Conservation (phyloP, 2,113 vertebrate species). For the Gasterosteus nipponicus region DNA sequence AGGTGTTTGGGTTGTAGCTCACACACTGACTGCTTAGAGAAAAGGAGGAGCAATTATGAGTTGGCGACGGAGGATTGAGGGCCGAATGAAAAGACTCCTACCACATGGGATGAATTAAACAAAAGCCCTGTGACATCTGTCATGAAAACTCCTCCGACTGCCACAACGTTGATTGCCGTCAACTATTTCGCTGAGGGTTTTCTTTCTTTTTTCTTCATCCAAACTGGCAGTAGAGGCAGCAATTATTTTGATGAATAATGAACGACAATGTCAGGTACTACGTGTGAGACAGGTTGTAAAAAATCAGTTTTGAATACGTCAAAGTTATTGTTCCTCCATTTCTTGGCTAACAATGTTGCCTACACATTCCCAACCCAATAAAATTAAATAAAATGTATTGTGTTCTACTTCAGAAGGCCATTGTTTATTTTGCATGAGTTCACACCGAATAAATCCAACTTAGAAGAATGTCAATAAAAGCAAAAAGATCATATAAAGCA, state of each 20-base stretch:
- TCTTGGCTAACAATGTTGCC: neutral
- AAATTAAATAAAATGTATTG: neutral
- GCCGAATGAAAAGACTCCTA: conserved; percentile 39
- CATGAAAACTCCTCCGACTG: conserved; percentile 25
- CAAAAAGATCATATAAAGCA: conserved; percentile 1
- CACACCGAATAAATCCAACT: neutral
- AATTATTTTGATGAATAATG: conserved; percentile 51
- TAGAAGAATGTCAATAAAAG: neutral
- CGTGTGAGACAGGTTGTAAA: conserved; percentile 37
- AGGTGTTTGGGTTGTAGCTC: conserved; percentile 29
- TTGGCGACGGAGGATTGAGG: conserved; percentile 42
- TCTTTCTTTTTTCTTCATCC: conserved; percentile 12
- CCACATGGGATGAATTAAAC: conserved; percentile 39
- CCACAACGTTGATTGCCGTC: conserved; percentile 3
- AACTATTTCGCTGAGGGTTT: neutral
- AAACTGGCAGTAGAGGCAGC: conserved; percentile 8
- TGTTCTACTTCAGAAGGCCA: neutral
- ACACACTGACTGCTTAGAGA: conserved; percentile 13
- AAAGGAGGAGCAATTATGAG: conserved; percentile 49
- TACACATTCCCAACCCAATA: neutral
- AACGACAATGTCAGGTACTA: conserved; percentile 24
- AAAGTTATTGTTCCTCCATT: conserved; percentile 3
- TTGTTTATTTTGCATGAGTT: neutral
- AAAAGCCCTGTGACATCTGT: conserved; percentile 14
- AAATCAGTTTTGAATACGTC: conserved; percentile 8